Evolutionary conservation across 2,797 vertebrate species (phyloP).

Genomic region (Sebastes oblongus): DNA sequence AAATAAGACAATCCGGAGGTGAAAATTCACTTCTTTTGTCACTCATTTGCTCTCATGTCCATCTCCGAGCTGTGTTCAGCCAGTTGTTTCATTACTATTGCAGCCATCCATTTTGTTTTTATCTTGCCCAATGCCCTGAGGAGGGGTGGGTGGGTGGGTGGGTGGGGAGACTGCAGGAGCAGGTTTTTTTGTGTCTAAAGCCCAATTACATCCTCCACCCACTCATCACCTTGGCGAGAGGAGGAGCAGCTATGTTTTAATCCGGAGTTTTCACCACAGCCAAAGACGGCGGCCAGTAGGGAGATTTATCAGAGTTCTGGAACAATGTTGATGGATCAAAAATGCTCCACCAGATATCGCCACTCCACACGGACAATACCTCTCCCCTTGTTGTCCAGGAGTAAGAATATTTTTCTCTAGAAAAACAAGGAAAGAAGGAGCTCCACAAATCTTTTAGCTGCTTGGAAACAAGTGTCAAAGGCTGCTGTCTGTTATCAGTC

Average conservation of each 20-base stretch:
- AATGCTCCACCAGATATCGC: conserved; percentile 55
- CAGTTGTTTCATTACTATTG: conserved; percentile 42
- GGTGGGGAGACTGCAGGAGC: neutral
- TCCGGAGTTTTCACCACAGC: conserved; percentile 82
- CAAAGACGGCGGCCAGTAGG: conserved; percentile 76
- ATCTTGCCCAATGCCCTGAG: conserved; percentile 15
- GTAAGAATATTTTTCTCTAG: conserved; percentile 26
- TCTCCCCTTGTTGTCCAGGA: conserved; percentile 76
- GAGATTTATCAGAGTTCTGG: conserved; percentile 77
- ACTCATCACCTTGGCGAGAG: conserved; percentile 50
- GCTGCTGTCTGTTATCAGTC: conserved; percentile 34
- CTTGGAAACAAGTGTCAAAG: conserved; percentile 32
- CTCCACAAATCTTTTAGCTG: neutral
- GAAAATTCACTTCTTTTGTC: conserved; percentile 20
- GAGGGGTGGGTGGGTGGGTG: neutral
- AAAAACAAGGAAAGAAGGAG: conserved; percentile 28
- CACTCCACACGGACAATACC: conserved; percentile 68
- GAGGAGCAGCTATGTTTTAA: conserved; percentile 85
- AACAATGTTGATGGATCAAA: conserved; percentile 82
- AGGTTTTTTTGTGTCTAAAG: conserved; percentile 15
- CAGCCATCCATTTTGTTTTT: conserved; percentile 52
- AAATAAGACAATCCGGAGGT: conserved; percentile 14
- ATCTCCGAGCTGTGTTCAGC: neutral
- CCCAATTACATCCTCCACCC: conserved; percentile 44
- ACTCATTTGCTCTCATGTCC: conserved; percentile 11